Evolutionary conservation across 2,113 vertebrate genomes (phyloP).

Genomic region (Calidris pugnax): DNA sequence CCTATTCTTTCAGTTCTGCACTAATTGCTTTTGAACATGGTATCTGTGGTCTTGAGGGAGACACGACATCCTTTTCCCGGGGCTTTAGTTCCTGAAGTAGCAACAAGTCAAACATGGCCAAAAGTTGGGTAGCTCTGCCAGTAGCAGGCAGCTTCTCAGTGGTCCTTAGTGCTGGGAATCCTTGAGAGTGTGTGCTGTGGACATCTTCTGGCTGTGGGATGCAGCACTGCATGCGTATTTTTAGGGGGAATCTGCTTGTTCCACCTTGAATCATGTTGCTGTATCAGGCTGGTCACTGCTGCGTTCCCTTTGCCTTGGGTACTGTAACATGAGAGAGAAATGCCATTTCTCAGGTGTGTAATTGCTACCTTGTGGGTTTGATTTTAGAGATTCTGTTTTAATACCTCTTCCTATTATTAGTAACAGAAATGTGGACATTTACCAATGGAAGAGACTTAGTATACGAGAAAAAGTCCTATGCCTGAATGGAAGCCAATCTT

Average conservation of each 20-base stretch:
- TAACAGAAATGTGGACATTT: background rate
- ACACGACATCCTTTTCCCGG: background rate
- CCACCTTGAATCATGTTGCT: fast-evolving
- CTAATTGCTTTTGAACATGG: background rate
- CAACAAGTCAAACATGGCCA: background rate
- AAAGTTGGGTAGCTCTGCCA: background rate
- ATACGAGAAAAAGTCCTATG: background rate
- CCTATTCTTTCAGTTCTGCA: background rate
- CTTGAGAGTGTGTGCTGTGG: background rate
- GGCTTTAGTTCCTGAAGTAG: background rate
- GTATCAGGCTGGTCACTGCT: background rate
- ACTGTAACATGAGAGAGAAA: background rate
- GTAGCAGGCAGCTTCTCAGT: background rate
- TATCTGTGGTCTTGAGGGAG: fast-evolving
- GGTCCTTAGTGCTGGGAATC: background rate
- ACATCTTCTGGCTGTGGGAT: background rate
- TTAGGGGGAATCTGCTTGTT: background rate
- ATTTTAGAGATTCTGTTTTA: background rate
- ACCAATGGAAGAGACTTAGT: background rate
- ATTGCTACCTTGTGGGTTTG: background rate
- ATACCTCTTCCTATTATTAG: background rate
- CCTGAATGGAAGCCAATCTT: background rate
- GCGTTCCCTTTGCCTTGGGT: background rate
- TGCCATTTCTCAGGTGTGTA: background rate
- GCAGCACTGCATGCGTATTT: fast-evolving